Evolutionary conservation across 2,113 vertebrate species (phyloP).

Genomic region (Triplophysa tibetana): DNA sequence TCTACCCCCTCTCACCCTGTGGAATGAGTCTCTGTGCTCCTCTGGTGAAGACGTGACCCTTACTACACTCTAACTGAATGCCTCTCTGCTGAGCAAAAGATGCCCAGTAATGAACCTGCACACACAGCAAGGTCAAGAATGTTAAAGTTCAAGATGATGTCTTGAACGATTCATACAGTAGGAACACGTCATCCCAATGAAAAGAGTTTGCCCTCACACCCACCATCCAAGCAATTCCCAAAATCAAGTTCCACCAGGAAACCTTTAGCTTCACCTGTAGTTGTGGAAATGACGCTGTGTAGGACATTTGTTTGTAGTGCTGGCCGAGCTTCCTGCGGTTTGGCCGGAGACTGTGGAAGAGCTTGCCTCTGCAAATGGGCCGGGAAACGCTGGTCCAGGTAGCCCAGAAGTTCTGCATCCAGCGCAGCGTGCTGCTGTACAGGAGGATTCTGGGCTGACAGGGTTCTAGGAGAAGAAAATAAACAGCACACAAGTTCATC

Average conservation of each 20-base stretch:
- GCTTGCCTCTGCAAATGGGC: conserved; percentile 94
- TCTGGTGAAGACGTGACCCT: conserved; percentile 91
- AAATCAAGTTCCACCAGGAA: background rate
- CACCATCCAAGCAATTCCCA: no score
- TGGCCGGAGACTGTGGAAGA: conserved; percentile 90
- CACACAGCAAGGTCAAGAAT: background rate
- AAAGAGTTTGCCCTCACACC: no score
- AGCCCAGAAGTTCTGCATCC: conserved; percentile 99
- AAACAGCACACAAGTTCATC: background rate
- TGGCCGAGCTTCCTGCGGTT: conserved; percentile 94
- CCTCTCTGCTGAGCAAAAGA: conserved; percentile 97
- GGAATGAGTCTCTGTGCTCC: conserved; percentile 94
- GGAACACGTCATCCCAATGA: no score
- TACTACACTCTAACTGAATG: conserved; percentile 90
- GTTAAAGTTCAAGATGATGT: no score
- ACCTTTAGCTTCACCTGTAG: conserved; percentile 78
- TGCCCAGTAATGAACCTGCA: conserved; percentile 96
- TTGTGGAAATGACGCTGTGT: conserved; percentile 87
- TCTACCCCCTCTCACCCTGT: conserved; percentile 76
- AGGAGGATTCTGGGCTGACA: conserved; percentile 89
- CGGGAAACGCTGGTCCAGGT: conserved; percentile 93
- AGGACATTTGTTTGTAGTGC: conserved; percentile 96
- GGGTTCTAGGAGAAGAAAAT: conserved; percentile 69
- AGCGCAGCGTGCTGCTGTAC: conserved; percentile 97
- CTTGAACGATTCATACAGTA: no score